A percentile compares a stretch with the other conserved stretches of the same genome.
Conservation (phyloP, 2,888 invertebrate genomes). For the Acronicta leporina region DNA sequence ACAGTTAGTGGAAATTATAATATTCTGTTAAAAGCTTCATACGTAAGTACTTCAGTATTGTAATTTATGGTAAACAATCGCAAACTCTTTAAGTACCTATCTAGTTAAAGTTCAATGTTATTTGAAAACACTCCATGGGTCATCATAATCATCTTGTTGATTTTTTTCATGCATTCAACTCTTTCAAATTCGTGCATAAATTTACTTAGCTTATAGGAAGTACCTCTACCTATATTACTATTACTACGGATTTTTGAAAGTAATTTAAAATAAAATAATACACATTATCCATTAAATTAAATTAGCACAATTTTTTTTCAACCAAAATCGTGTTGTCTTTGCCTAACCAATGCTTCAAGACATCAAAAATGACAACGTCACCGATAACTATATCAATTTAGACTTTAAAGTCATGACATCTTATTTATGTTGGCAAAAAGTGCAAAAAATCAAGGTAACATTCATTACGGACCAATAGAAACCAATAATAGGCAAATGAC, state of each 20-base stretch:
- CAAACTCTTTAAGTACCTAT: not conserved
- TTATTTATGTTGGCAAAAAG: constrained; percentile 46
- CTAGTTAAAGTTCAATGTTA: not conserved
- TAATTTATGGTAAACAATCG: not conserved
- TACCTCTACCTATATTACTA: no score
- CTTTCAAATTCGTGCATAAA: no score
- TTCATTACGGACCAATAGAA: constrained; percentile 44
- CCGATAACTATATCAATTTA: constrained; percentile 60
- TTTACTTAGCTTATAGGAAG: no score
- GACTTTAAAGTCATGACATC: constrained; percentile 56
- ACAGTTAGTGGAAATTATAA: not conserved
- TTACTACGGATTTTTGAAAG: constrained; percentile 20
- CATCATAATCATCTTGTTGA: not conserved
- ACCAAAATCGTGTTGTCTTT: constrained; percentile 41
- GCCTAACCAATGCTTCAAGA: constrained; percentile 40
- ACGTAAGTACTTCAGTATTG: constrained; percentile 1
- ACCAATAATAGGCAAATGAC: constrained; percentile 44
- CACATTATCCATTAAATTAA: constrained; percentile 14
- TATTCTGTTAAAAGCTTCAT: not conserved
- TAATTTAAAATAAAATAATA: constrained; percentile 33
- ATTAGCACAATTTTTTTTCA: constrained; percentile 24
- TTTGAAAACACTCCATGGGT: not conserved
- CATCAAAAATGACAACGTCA: constrained; percentile 57
- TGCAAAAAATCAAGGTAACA: constrained; percentile 42
- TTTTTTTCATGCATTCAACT: not conserved